Base-by-base conservation (phyloP, 1,140 invertebrate species). In the Nasonia longicornis region DNA sequence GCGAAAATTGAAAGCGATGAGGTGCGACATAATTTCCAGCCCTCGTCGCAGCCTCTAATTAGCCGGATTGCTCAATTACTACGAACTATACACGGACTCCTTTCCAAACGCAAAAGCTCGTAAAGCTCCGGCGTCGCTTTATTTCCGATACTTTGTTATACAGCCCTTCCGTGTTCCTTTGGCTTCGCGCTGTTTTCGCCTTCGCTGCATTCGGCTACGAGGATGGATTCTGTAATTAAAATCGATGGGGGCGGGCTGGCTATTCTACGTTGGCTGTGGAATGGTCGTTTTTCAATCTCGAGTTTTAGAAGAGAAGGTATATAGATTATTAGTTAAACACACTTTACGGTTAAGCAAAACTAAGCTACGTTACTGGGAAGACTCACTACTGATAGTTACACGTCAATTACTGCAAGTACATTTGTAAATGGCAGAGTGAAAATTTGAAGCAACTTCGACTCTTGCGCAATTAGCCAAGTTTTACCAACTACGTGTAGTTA, bases 1-100 rank as follows among this genome's bases (percentile, higher is more conserved):
- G 20, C 69, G 48, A 58, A 58, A 75, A 80, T 80, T 80, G 63
- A 80, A 80, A 80, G 10, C 38, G 26, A 80, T 4, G 79, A 80
- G 35, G 16, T 26, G 38, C 48, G 35, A 72, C 48, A 72, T 73
- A n/a, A 78, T 72, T 63, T 26, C 35, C n/a, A 58, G n/a, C 14
- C 38, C 10, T 64, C 52, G 29, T 64, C 52, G 29, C 12, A 20
- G 8, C 2, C 74, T 66, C 35, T 76, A 66, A 76, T 66, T 63
- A 76, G 58, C n/a, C 10, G 4, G 35, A 76, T 76, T 76, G 63
- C 58, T 69, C 8, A 1, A 16, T 45, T 7, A 58, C 26, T 22
- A 38, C 52, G 64, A 31, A 11, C 22, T 66, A 16, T 22, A 31
- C 3, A 2, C 64, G 26, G 3, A 29, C 0, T 31, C 26, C 11